Base-by-base conservation (phyloP, 2,113 vertebrate genomes). In the Pandion haliaetus region DNA sequence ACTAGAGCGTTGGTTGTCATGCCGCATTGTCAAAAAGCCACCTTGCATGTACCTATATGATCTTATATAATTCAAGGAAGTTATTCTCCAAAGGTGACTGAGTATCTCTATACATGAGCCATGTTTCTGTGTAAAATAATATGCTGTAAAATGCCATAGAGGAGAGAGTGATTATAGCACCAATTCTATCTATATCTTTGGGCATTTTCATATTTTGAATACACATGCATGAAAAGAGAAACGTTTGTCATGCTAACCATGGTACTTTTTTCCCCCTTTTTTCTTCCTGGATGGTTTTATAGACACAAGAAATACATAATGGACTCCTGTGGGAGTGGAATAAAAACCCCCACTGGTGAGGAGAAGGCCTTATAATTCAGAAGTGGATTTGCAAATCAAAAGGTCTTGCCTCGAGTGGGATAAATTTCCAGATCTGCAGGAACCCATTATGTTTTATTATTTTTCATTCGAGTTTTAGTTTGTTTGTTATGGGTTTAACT, bases 351-450 rank as follows among this genome's bases (percentile, higher is more conserved):
- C 95, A 94, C 80, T 2, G 12, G 83, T 94, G 94, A 97, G 96
- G 95, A 98, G 95, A 96, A 95, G 96, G 93, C 96, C 95, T 97
- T 70, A 55, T 96, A 96, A 97, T 97, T 97, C 97, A 96, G 97
- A 97, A 97, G 96, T 96, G 96, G 97, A 97, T 97, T 97, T 97
- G 97, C 96, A 97, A 97, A 98, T 97, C 97, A 97, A 98, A 97
- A 97, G 95, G 95, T 95, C 97, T 97, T 94, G 95, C 96, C 96
- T 97, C 63, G 71, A 96, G 85, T 96, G 97, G 96, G 96, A 97
- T 97, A 85, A 86, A 93, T 91, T 95, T 97, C 95, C 94, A 93
- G 96, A 96, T 97, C 97, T 91, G 88, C 50, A 44, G 96, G 96
- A 95, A 82, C 92, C 93, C 95, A 96, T 96, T 97, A 91, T 96